These are phyloP conservation scores for Osmerus eperlanus DNA, from an alignment of 2,113 vertebrate species.

Conservation along the genomic window DNA sequence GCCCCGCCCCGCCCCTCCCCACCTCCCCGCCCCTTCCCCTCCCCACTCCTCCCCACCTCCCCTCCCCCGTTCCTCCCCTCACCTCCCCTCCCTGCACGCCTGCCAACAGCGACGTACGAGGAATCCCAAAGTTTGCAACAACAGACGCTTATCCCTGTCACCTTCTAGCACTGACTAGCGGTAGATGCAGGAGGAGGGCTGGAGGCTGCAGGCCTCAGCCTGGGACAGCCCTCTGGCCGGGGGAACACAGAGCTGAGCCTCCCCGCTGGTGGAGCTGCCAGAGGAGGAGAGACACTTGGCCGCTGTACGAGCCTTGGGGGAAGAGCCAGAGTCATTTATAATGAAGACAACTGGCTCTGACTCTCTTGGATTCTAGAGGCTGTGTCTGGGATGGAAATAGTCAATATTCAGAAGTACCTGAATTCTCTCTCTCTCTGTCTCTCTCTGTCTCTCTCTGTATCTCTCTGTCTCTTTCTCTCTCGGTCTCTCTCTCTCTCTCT, in stretches of 20 bases:
- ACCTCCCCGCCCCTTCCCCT: no score
- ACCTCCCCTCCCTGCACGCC: no score
- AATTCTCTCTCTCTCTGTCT: slow-evolving; percentile 12
- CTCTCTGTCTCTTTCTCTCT: neutral
- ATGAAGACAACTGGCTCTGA: slow-evolving; percentile 32
- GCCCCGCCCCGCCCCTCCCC: no score
- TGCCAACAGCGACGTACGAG: no score
- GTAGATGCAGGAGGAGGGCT: no score
- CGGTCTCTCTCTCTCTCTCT: neutral
- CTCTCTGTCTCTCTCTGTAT: neutral
- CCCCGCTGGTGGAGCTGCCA: neutral
- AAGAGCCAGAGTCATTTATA: slow-evolving; percentile 36
- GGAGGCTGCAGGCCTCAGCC: no score
- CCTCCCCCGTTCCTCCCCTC: no score
- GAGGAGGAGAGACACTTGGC: slow-evolving; percentile 13
- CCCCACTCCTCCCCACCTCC: no score
- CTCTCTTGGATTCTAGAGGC: slow-evolving; percentile 38
- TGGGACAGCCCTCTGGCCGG: no score
- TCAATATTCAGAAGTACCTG: slow-evolving; percentile 40
- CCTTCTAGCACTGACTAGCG: no score
- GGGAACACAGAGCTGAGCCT: neutral
- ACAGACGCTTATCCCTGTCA: no score
- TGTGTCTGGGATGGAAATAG: slow-evolving; percentile 29
- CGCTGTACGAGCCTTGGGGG: slow-evolving; percentile 5
- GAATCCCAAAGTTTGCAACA: no score